Conservation (phyloP, 2,113 vertebrate species). For the Cryptotis parvus region DNA sequence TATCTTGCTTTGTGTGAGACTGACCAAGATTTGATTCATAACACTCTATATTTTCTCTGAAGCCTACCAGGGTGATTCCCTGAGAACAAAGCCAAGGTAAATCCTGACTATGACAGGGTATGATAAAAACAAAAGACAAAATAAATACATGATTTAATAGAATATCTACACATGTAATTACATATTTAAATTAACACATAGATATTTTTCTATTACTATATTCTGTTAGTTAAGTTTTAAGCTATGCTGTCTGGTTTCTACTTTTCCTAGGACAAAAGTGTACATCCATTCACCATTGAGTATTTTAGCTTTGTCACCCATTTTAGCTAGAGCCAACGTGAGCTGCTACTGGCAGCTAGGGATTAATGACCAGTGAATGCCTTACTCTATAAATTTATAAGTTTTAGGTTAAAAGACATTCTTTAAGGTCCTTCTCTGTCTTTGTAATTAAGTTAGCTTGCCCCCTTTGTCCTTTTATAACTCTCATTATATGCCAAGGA, state of each 20-base stretch:
- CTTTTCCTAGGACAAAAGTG: background rate
- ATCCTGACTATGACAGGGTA: too few species aligned
- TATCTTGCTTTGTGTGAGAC: too few species aligned
- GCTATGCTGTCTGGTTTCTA: fast-evolving
- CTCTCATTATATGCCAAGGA: constrained; percentile 64
- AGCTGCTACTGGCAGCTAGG: background rate
- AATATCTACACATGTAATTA: background rate
- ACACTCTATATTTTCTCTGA: too few species aligned
- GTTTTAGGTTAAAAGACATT: constrained; percentile 27
- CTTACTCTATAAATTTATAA: background rate
- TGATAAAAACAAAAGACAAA: too few species aligned
- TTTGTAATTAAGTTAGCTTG: constrained; percentile 57
- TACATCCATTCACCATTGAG: fast-evolving
- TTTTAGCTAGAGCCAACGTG: background rate
- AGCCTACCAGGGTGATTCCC: too few species aligned
- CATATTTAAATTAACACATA: background rate
- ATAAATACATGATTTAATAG: background rate
- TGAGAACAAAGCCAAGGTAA: too few species aligned
- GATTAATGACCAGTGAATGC: background rate
- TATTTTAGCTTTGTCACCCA: background rate
- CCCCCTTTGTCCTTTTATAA: constrained; percentile 54
- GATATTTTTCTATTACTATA: background rate
- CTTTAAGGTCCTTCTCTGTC: constrained; percentile 29
- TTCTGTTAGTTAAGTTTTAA: background rate
- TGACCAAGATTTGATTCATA: too few species aligned